Evolutionary conservation across 2,797 vertebrate species (phyloP), one percentile per base, ranked within the genome.

Genomic region (Pipistrellus kuhlii): DNA sequence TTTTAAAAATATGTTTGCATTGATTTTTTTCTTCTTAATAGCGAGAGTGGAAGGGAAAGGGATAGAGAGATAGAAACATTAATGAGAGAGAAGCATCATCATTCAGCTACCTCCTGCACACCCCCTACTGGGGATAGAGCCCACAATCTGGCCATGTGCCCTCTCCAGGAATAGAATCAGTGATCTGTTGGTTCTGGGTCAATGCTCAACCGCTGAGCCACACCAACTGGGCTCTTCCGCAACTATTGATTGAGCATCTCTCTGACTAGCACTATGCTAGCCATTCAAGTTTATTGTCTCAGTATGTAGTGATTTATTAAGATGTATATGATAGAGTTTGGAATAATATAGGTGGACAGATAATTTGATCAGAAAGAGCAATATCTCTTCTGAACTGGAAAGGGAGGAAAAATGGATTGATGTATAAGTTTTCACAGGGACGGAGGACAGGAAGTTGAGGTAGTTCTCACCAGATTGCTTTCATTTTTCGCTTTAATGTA

Each of bases 261-360:
- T 85, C 86, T 85, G 32, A 51, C 4, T 73, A 78, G 32, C 32
- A 64, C 59, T 72, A 4, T 85, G 59, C 69, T 84, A 73, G 25
- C 14, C 25, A 75, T 18, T 93, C 4, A 17, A 81, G 53, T 17
- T 92, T 93, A 76, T 59, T 35, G 57, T 94, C 21, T 95, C 93
- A 95, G 72, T 89, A 76, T 77, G n/a, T 72, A 88, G n/a, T 92
- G 73, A 78, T 51, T 93, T 94, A 81, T 69, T 92, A 92, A 86
- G 57, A 53, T 85, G 12, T 46, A 30, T 91, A 32, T 77, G 30
- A 7, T 84, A 93, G 27, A 53, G 25, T 93, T 30, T 85, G 25
- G 68, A 89, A 59, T 90, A 25, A 85, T 15, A 55, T 25, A 71
- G n/a, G 23, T 94, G 10, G 23, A 68, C 55, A 87, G 53, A 75